Evolutionary conservation across 2,888 invertebrate genomes (phyloP).

Genomic region (Drosophila hamatofila): DNA sequence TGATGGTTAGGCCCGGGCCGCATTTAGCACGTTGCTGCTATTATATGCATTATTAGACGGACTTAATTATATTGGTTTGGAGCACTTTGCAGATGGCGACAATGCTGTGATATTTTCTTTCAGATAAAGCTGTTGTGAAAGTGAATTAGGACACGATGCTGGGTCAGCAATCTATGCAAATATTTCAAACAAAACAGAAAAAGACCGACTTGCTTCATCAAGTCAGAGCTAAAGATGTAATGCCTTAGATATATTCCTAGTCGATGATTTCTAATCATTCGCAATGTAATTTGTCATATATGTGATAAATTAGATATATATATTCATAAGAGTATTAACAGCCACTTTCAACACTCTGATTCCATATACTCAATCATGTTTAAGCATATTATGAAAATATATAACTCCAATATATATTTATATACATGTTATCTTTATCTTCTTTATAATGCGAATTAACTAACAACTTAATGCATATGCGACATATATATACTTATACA

Average conservation of each 20-base stretch:
- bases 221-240: background rate
- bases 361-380: background rate
- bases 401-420: no score
- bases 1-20: conserved; percentile 21
- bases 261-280: background rate
- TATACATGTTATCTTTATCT: background rate
- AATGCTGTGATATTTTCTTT: background rate
- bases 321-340: background rate
- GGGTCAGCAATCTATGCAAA: conserved; percentile 1
- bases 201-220: background rate
- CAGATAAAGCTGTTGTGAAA: conserved; percentile 5
- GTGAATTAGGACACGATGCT: conserved; percentile 1
- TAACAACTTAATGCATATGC: background rate
- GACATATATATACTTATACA: no score
- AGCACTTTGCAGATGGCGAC: conserved; percentile 18
- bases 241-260: background rate
- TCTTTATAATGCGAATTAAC: no score
- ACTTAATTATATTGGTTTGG: conserved; percentile 38
- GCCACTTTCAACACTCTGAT: background rate
- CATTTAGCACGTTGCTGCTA: conserved; percentile 49
- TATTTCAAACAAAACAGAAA: background rate
- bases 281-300: background rate
- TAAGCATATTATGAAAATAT: no score
- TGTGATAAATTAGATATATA: background rate
- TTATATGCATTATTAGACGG: conserved; percentile 61